phyloP scores from a whole-genome alignment of 2,888 invertebrate genomes.

The Hirtodrosophila histrioides region DNA sequence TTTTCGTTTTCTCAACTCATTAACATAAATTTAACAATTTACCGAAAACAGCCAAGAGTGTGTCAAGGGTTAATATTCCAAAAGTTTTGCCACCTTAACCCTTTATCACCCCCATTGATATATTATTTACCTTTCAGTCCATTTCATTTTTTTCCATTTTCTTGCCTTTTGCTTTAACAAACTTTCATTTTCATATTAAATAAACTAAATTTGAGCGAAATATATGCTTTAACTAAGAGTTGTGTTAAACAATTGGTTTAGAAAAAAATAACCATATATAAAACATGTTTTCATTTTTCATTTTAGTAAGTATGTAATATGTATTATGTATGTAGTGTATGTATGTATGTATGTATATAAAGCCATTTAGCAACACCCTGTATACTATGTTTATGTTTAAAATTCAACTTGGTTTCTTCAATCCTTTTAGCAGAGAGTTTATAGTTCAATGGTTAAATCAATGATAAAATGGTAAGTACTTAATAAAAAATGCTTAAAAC shows the following conservation, averaged over 20 bases:
- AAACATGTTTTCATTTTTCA: slow-evolving; percentile 20
- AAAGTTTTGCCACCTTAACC: slow-evolving; percentile 34
- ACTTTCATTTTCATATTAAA: slow-evolving; percentile 51
- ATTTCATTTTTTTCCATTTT: slow-evolving; percentile 35
- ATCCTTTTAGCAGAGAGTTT: slow-evolving; percentile 46
- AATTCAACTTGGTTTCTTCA: slow-evolving; percentile 40
- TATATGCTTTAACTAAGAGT: slow-evolving; percentile 64
- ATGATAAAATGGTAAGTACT: slow-evolving; percentile 32
- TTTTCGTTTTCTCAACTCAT: slow-evolving; percentile 41
- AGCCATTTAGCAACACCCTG: slow-evolving; percentile 75
- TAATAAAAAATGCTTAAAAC: slow-evolving; percentile 49
- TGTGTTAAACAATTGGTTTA: slow-evolving; percentile 39
- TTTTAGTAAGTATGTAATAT: slow-evolving; percentile 1
- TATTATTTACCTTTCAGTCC: slow-evolving; percentile 75
- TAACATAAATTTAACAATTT: slow-evolving; percentile 78
- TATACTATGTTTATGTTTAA: slow-evolving; percentile 58
- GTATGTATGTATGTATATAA: slow-evolving; percentile 41
- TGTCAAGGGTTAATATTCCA: slow-evolving; percentile 36
- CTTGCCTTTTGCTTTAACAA: slow-evolving; percentile 50
- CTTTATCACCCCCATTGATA: slow-evolving; percentile 69
- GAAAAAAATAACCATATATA: slow-evolving; percentile 56
- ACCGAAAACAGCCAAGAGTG: slow-evolving; percentile 72
- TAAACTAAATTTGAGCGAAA: slow-evolving; percentile 78
- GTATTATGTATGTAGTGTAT: slow-evolving; percentile 20
- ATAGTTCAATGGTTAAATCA: slow-evolving; percentile 31